These are phyloP conservation scores for Mus caroli DNA, from an alignment of 2,797 vertebrate species.

Conservation along the genomic window DNA sequence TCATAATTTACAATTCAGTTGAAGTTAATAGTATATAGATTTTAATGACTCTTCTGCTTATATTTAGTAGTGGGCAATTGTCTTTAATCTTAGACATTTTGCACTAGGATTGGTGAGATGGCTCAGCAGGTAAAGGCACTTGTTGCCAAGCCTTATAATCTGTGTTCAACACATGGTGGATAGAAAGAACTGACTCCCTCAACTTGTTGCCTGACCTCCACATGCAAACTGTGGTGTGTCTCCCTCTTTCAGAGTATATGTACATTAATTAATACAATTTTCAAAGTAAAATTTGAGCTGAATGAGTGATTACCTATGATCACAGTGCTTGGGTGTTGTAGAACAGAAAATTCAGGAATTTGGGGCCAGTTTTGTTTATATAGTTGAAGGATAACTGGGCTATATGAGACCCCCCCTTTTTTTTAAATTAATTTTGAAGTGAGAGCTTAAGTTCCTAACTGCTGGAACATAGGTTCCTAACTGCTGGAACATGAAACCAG, in stretches of 20 bases:
- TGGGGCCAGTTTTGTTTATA: not conserved
- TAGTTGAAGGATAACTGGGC: not conserved
- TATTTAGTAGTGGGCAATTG: not conserved
- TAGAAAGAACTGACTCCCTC: not conserved
- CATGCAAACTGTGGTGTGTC: not conserved
- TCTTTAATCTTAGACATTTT: slow-evolving; percentile 51
- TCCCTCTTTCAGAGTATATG: no score
- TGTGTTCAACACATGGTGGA: not conserved
- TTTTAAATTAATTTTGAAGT: not conserved
- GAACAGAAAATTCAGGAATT: not conserved
- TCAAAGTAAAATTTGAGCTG: not conserved
- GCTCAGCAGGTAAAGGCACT: not conserved
- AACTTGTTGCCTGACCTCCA: not conserved
- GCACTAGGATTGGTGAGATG: not conserved
- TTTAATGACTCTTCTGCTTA: slow-evolving; percentile 26
- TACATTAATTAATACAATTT: not conserved
- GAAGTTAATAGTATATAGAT: slow-evolving; percentile 2
- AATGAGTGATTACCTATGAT: not conserved
- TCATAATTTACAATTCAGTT: slow-evolving; percentile 5
- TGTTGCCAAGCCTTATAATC: not conserved
- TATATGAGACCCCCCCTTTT: not conserved
- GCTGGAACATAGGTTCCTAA: not conserved
- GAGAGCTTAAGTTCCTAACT: slow-evolving; percentile 49
- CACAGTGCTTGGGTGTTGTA: not conserved
- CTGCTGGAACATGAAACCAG: no score